phyloP scores from a whole-genome alignment of 2,797 vertebrate genomes.

The Cuniculus paca region DNA sequence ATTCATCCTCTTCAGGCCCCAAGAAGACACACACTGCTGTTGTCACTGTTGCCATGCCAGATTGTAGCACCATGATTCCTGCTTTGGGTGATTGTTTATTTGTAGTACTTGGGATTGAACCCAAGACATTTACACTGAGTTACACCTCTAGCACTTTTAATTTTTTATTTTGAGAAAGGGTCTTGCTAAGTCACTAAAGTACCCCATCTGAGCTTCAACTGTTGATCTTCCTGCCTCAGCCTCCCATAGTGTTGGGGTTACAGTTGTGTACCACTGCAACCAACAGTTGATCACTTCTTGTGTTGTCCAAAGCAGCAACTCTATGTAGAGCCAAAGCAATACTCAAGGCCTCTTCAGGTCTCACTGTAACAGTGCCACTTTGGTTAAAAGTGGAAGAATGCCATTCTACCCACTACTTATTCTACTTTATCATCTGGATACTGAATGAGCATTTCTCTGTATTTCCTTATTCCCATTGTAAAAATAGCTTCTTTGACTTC shows the following conservation, averaged over 20 bases:
- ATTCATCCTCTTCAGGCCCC: not conserved
- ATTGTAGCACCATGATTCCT: not conserved
- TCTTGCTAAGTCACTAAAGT: not conserved
- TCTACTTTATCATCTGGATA: not conserved
- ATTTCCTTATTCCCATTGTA: not conserved
- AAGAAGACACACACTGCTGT: not conserved
- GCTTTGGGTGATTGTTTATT: not conserved
- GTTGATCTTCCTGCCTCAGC: not conserved
- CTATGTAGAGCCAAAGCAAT: not conserved
- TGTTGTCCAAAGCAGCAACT: not conserved
- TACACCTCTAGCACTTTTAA: not conserved
- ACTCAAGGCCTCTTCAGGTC: not conserved
- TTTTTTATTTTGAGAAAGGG: not conserved
- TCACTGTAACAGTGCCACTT: not conserved
- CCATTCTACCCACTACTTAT: not conserved
- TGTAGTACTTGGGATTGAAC: not conserved
- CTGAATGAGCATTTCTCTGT: not conserved
- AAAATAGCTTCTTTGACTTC: constrained; percentile 37
- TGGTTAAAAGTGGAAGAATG: constrained; percentile 2
- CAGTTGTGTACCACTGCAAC: not conserved
- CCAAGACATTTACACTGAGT: not conserved
- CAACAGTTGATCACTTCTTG: not conserved
- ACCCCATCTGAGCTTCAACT: not conserved
- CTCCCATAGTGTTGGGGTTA: not conserved
- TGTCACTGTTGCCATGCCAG: not conserved